phyloP scores from a whole-genome alignment of 2,888 invertebrate genomes.

The Agrotis segetum region DNA sequence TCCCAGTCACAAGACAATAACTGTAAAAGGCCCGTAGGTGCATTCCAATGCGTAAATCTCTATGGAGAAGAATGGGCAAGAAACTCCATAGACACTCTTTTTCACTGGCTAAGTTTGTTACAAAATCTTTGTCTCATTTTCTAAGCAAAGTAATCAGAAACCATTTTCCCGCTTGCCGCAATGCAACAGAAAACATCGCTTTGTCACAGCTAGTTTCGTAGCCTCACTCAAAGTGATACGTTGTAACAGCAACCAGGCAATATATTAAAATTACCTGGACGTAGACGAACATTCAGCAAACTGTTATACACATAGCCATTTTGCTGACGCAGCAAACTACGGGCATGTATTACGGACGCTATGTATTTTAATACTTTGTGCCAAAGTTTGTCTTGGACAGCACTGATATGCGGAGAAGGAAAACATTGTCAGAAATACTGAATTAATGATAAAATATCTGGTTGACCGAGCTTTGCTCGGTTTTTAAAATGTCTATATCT shows the following conservation, averaged over 20 bases:
- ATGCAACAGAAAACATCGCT: not conserved
- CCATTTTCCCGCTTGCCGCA: not conserved
- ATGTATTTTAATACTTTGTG: conserved; percentile 16
- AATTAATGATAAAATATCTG: too few species aligned
- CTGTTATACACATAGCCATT: conserved; percentile 1
- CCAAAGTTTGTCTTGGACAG: not conserved
- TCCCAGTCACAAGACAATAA: too few species aligned
- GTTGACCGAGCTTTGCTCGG: too few species aligned
- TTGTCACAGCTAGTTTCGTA: conserved; percentile 20
- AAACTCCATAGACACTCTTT: too few species aligned
- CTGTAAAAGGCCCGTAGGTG: too few species aligned
- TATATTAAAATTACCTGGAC: conserved; percentile 59
- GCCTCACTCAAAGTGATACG: conserved; percentile 39
- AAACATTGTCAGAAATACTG: too few species aligned
- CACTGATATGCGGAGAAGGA: too few species aligned
- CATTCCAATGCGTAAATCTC: too few species aligned
- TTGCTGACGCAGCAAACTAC: conserved; percentile 33
- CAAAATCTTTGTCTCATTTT: not conserved
- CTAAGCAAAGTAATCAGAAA: not conserved
- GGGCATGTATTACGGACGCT: not conserved
- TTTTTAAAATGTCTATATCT: too few species aligned
- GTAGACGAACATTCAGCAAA: conserved; percentile 37
- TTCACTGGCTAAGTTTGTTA: too few species aligned
- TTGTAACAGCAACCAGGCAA: conserved; percentile 28
- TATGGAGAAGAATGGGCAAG: too few species aligned